Evolutionary conservation across 53 echinoderm and acorn worm genomes (phyloP), one percentile per base, ranked within the genome.

Genomic region (Holothuria leucospilota): DNA sequence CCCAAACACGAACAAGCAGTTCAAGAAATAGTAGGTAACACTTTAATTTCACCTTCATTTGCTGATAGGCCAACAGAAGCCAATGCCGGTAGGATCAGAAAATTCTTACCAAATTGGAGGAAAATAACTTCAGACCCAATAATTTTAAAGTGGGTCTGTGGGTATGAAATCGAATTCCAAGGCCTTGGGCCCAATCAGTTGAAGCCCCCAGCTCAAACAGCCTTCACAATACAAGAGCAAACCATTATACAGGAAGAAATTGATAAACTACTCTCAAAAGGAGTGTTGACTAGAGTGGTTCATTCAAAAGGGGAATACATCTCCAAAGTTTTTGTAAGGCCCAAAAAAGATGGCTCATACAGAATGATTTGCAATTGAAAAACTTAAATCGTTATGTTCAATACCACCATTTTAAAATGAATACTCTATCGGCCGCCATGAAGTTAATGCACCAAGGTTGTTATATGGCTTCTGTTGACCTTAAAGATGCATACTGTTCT

Each of bases 401-500:
- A n/a, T n/a, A n/a, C n/a, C n/a, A n/a, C n/a, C n/a, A 89, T 20
- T 89, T 86, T 65, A 51, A 86, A 38, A 42, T 92, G 89, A 86
- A 92, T 34, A 77, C 86, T 39, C 62, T 92, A 15, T 21, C 25
- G 18, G 69, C 86, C 0, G 92, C 77, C 27, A 60, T 86, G 34
- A 70, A 29, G 13, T 71, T 92, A 21, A 78, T 91, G 64, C 61
- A 29, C 59, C 86, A 25, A 39, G 80, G 63, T 28, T 92, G 89
- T 71, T 85, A 78, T 29, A 85, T 92, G 82, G 87, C 91, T 15
- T 84, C 84, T 20, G 68, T 91, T 42, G 85, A 92, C 29, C 60
- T 88, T 2, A 88, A 59, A 28, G 86, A 92, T 81, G 89, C 92
- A 46, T 92, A 92, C 49, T 92, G 89, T 71, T 78, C 88, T 59